A percentile compares a stretch with the other conserved stretches of the same genome.
These are phyloP conservation scores for Halocynthia aurantium DNA, from an alignment of 23 tunicate species.

Conservation along the genomic window DNA sequence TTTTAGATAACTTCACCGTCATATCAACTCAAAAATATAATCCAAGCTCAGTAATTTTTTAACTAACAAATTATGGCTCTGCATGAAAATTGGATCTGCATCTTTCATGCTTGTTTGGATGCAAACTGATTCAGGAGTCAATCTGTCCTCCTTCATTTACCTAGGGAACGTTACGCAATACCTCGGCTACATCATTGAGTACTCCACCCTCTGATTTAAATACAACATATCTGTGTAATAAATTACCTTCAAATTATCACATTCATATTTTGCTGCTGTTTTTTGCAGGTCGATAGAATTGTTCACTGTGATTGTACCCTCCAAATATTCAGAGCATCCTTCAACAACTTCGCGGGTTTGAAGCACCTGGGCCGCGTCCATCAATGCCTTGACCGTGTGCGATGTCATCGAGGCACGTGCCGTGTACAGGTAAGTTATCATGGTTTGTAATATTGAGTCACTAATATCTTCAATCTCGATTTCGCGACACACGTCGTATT, in stretches of 20 bases:
- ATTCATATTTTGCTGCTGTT: slow-evolving; percentile 53
- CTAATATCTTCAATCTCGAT: slow-evolving; percentile 30
- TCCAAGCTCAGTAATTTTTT: no score
- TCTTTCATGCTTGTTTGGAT: no score
- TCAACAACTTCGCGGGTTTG: slow-evolving; percentile 43
- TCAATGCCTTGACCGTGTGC: slow-evolving; percentile 35
- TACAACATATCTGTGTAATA: background rate
- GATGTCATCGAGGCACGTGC: slow-evolving; percentile 41
- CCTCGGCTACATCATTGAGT: no score
- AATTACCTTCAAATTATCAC: slow-evolving; percentile 53
- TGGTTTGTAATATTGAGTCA: slow-evolving; percentile 31
- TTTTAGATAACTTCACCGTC: no score
- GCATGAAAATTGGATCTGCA: no score
- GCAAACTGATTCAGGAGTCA: no score
- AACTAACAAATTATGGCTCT: no score
- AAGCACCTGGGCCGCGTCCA: slow-evolving; percentile 30
- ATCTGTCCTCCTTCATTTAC: no score
- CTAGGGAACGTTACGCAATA: no score
- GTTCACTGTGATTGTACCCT: slow-evolving; percentile 29
- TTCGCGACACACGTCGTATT: slow-evolving; percentile 1
- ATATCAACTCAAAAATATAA: no score
- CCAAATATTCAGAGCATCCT: slow-evolving; percentile 75
- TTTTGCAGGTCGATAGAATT: slow-evolving; percentile 48
- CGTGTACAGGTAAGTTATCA: slow-evolving; percentile 44
- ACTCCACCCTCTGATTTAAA: no score